Evolutionary conservation across 2,888 invertebrate genomes (phyloP), one percentile per base, ranked within the genome.

Genomic region (Drosophila monieri): DNA sequence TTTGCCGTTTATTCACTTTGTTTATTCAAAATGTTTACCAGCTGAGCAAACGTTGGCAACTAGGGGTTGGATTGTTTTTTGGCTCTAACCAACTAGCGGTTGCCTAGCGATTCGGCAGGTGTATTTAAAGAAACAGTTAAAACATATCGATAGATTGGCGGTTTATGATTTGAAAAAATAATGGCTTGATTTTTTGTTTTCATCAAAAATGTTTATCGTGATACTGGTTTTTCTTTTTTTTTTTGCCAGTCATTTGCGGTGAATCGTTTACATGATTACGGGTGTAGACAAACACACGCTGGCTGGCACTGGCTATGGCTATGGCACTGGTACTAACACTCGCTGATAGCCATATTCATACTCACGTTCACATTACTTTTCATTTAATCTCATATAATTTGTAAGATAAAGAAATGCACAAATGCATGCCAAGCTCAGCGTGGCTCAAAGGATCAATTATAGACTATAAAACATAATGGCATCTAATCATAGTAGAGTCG

Each of bases 381-480:
- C 71, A 85, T 88, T 88, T 88, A 85, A 85, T 88, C 77, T 73
- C 84, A 74, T 47, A 65, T 60, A 71, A 88, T 83, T 89, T 88
- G 84, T 77, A 75, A 76, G 89, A 86, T 86, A 77, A 88, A 87
- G 85, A 85, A 84, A 85, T 76, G 88, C 71, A 74, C 65, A 44
- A 64, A 68, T 64, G 76, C 59, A 62, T 54, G 77, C 78, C 64
- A 55, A 23, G 62, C 62, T 53, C 55, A 68, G 88, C 73, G 67
- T 68, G 83, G 89, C 86, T 74, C 87, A 60, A 76, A 80, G 88
- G 78, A 85, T 85, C 89, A 88, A 88, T 88, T 88, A 88, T 90
- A 86, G 88, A 80, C 90, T 89, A 91, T 91, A 91, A 91, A 91
- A 90, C 87, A 89, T 91, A 91, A 91, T 91, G 91, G 88, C 87